Percentiles rank a stretch among this genome's conserved stretches.
Conservation (phyloP, 2,113 vertebrate genomes). For the Rutilus rutilus region DNA sequence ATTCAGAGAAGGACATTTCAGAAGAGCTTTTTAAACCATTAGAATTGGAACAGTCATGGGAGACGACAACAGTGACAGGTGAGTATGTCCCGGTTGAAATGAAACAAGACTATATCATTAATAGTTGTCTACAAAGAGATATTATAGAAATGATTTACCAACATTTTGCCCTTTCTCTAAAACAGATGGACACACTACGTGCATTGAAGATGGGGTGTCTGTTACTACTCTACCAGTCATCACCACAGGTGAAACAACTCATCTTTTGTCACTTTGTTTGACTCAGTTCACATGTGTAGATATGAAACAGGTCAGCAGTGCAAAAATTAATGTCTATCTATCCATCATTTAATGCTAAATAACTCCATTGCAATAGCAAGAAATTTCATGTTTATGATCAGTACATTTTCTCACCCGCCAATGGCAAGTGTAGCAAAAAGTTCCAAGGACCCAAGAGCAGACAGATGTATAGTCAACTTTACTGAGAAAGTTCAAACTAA, state of each 20-base stretch:
- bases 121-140: neutral
- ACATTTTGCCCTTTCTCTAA: constrained; percentile 1
- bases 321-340: too few relatives aligned
- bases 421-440: too few relatives aligned
- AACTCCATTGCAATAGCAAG: neutral
- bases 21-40: constrained; percentile 36
- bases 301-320: neutral
- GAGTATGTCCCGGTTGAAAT: neutral
- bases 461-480: too few relatives aligned
- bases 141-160: neutral
- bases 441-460: too few relatives aligned
- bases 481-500: too few relatives aligned
- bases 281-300: neutral
- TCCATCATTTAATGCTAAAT: neutral
- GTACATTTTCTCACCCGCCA: neutral
- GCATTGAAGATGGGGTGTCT: constrained; percentile 21
- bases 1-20: constrained; percentile 22
- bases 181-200: neutral
- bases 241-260: constrained; percentile 4
- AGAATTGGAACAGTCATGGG: constrained; percentile 22
- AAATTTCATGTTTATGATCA: neutral
- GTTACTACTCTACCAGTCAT: constrained; percentile 27
- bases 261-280: neutral
- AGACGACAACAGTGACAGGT: neutral
- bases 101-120: neutral